phyloP scores from a whole-genome alignment of 1,140 invertebrate species.

The Tetranychus cinnabarinus region DNA sequence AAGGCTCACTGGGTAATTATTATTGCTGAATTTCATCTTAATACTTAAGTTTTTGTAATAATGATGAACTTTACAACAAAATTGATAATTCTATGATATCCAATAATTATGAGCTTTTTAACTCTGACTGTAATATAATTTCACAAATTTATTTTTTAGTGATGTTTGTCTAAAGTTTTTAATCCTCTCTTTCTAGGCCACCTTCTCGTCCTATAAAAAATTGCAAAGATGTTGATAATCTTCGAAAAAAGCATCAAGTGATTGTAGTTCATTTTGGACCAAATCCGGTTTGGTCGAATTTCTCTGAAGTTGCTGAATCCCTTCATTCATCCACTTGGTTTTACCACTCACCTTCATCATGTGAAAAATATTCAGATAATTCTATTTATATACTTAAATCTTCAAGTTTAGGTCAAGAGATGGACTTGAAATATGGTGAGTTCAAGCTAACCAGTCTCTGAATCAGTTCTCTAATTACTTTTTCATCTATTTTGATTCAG shows the following conservation, averaged over 20 bases:
- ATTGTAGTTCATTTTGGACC: slow-evolving; percentile 72
- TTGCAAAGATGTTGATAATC: slow-evolving; percentile 44
- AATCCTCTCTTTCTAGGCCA: slow-evolving; percentile 24
- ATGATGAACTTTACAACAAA: no score
- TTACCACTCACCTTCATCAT: slow-evolving; percentile 2
- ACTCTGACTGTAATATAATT: no score
- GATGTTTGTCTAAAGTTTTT: neutral
- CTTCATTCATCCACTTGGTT: slow-evolving; percentile 7
- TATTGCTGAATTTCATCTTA: neutral
- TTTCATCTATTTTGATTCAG: neutral
- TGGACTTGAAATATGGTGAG: slow-evolving; percentile 1
- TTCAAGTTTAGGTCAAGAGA: neutral
- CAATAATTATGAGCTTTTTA: no score
- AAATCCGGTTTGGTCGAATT: slow-evolving; percentile 28
- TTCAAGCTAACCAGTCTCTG: neutral
- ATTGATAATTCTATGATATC: no score
- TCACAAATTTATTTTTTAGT: neutral
- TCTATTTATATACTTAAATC: slow-evolving; percentile 7
- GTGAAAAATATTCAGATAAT: neutral
- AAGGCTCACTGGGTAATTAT: slow-evolving; percentile 43
- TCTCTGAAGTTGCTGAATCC: neutral
- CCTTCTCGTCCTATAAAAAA: slow-evolving; percentile 51
- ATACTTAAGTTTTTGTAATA: neutral
- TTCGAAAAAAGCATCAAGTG: slow-evolving; percentile 44
- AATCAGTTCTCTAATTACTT: neutral